A percentile compares a stretch with the other conserved stretches of the same genome.
Evolutionary conservation across 2,888 invertebrate species (phyloP).

Genomic region (Heliconius ethilla): DNA sequence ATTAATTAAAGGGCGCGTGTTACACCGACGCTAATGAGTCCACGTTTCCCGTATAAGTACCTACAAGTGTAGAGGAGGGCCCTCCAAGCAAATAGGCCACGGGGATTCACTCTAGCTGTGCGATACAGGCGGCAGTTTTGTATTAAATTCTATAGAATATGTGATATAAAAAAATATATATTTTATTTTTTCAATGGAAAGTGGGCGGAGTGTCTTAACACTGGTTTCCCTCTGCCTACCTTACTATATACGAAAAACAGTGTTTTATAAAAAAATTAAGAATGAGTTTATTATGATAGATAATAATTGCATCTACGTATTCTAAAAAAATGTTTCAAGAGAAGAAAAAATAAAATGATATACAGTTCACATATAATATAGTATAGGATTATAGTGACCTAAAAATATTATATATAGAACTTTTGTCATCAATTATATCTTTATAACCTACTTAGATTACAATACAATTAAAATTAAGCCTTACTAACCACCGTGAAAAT

Average conservation of each 20-base stretch:
- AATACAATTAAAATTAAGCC: constrained; percentile 7
- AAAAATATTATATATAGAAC: not conserved
- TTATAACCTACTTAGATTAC: constrained; percentile 6
- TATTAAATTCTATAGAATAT: constrained; percentile 20
- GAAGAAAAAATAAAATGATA: not conserved
- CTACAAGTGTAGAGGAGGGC: constrained; percentile 38
- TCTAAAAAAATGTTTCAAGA: not conserved
- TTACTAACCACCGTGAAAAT: constrained; percentile 19
- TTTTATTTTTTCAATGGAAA: too few species aligned
- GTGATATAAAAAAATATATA: not conserved
- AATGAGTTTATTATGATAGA: not conserved
- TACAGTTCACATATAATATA: too few species aligned
- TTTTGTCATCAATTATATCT: not conserved
- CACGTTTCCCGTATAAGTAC: constrained; percentile 41
- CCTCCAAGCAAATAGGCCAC: constrained; percentile 45
- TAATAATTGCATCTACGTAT: not conserved
- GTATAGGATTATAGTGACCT: not conserved
- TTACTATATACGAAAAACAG: too few species aligned
- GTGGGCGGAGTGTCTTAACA: too few species aligned
- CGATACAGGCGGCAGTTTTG: constrained; percentile 34
- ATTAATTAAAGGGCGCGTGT: constrained; percentile 41
- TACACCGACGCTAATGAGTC: constrained; percentile 45
- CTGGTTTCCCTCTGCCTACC: too few species aligned
- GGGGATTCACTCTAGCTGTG: constrained; percentile 36
- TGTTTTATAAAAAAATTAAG: not conserved